Base-by-base conservation (phyloP, 1,140 invertebrate genomes). In the Diabrotica undecimpunctata region DNA sequence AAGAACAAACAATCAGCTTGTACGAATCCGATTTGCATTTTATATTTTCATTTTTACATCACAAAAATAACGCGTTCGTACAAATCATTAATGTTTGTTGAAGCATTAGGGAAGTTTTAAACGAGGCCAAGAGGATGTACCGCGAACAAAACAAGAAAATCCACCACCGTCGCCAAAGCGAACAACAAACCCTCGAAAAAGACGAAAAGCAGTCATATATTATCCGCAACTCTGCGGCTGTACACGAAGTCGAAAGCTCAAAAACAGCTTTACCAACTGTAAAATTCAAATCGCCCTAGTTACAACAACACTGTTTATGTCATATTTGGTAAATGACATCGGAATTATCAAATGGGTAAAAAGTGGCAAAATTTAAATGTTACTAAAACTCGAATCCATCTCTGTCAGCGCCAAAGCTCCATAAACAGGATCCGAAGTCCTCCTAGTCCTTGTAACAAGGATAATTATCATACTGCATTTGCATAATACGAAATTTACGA, bases 381-480 rank as follows among this genome's bases (percentile, higher is more conserved):
- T 57, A 66, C 65, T 55, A 63, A 59, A 60, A 53, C 52, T 64
- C 57, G 55, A 64, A 68, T 68, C 66, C 62, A 61, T 68, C 66
- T 57, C 55, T 68, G 66, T 65, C 66, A 68, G 52, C 13, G 57
- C 54, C 66, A 68, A 50, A 57, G 57, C 60, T 55, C 59, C 37
- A 55, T 56, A 62, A 61, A 68, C 66, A 68, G 39, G 62, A 39
- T 62, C 39, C 54, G 4, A 64, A 68, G 62, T 68, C 66, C 66
- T 68, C 66, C 66, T 68, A 68, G 63, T 64, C 50, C 66, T 56
- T 68, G 66, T 68, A 61, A 68, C 66, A 68, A 68, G 56, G 39
- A 56, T 68, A 68, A 68, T 68, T 68, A 68, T 62, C 66, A 68
- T 68, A 68, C 51, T 35, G 41, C 52, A 68, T 68, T 68, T 68